These are phyloP conservation scores for Phenacoccus solenopsis DNA, from an alignment of 1,140 invertebrate genomes.

Conservation along the genomic window DNA sequence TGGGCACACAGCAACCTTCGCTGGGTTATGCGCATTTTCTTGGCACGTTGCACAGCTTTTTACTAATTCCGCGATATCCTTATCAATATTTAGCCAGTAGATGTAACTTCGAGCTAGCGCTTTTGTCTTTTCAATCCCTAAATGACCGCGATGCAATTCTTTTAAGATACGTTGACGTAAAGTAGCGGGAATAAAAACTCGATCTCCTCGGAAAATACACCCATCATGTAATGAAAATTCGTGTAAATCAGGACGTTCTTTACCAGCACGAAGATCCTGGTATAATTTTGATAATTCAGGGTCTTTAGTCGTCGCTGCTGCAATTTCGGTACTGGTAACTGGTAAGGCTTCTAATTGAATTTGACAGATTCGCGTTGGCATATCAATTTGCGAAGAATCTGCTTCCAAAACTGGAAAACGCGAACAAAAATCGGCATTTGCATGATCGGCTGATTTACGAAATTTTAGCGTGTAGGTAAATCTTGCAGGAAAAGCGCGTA, in stretches of 20 bases:
- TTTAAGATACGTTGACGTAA: constrained; percentile 27
- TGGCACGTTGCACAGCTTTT: constrained; percentile 18
- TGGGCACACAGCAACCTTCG: constrained; percentile 6
- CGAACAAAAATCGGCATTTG: constrained; percentile 18
- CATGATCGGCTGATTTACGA: constrained; percentile 14
- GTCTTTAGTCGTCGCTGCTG: background rate
- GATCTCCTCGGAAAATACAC: constrained; percentile 27
- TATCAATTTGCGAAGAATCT: constrained; percentile 11
- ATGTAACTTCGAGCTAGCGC: constrained; percentile 34
- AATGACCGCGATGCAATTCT: constrained; percentile 35
- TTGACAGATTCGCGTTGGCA: background rate
- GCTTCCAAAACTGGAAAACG: constrained; percentile 7
- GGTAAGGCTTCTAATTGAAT: background rate
- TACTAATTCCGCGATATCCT: constrained; percentile 31
- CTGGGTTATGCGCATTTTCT: constrained; percentile 6
- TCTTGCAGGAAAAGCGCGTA: constrained; percentile 19
- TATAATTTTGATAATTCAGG: background rate
- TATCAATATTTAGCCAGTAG: constrained; percentile 37
- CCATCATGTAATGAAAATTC: constrained; percentile 22
- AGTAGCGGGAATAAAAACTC: constrained; percentile 29
- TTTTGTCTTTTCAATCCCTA: constrained; percentile 39
- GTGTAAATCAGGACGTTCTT: constrained; percentile 19
- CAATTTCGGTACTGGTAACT: background rate
- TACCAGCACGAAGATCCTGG: background rate
- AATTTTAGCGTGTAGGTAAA: constrained; percentile 20